Evolutionary conservation across 2,888 invertebrate genomes (phyloP), one percentile per base, ranked within the genome.

Genomic region (Mayetiola destructor): DNA sequence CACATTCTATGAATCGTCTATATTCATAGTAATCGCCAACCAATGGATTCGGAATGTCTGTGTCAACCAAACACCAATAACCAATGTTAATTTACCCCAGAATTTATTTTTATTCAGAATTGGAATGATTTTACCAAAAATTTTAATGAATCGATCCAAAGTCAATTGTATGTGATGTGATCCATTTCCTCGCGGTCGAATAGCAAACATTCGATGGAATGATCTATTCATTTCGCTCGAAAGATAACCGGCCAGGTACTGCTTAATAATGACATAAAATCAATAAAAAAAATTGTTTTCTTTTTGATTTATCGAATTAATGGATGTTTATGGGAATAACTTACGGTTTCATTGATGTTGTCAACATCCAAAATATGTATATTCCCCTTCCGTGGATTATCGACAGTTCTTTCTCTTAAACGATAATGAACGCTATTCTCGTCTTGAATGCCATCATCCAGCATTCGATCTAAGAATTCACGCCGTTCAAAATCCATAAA

Each of bases 21-120:
- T 48, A 48, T 27, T 48, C 48, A n/a, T 4, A 8, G 2, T 27
- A 2, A 10, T 48, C 48, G 3, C 48, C 48, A 12, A 48, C 16
- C 48, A 48, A 48, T 48, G 48, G 48, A 48, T 48, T 48, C 9
- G 48, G n/a, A 27, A 48, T 27, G 9, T 48, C 48, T 48, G 48
- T 18, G 4, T 10, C 9, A 37, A 37, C n/a, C n/a, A 12, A 4
- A 37, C 8, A 16, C 4, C 14, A 37, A 42, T 23, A n/a, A n/a
- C n/a, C n/a, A n/a, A n/a, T n/a, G n/a, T n/a, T n/a, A n/a, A n/a
- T n/a, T n/a, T n/a, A n/a, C n/a, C n/a, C n/a, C n/a, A n/a, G n/a
- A n/a, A n/a, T n/a, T n/a, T n/a, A n/a, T n/a, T n/a, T n/a, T n/a
- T n/a, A n/a, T n/a, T n/a, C n/a, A n/a, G n/a, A n/a, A n/a, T n/a